phyloP scores from a whole-genome alignment of 2,888 invertebrate genomes.

The Ormyrus pomaceus region DNA sequence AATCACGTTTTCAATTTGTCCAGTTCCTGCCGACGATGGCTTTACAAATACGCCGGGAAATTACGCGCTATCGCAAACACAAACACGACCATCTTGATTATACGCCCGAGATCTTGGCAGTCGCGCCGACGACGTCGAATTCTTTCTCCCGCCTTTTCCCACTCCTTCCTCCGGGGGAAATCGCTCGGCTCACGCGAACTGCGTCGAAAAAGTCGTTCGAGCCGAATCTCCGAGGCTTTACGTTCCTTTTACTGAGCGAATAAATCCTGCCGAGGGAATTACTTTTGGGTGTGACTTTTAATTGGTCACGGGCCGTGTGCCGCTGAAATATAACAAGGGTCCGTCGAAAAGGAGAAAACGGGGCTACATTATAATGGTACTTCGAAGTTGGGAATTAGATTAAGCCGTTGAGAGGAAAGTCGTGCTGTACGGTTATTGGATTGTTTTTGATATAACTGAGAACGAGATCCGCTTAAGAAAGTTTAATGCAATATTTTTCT shows the following conservation, averaged over 20 bases:
- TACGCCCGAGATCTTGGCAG: not conserved
- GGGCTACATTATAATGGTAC: too few species aligned
- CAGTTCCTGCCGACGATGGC: conserved; percentile 30
- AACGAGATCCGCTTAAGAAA: too few species aligned
- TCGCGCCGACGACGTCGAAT: conserved; percentile 16
- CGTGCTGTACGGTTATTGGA: too few species aligned
- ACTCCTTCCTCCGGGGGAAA: not conserved
- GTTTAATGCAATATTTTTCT: too few species aligned
- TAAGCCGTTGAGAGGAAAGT: too few species aligned
- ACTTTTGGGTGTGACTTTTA: not conserved
- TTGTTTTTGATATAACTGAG: too few species aligned
- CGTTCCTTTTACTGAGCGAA: too few species aligned
- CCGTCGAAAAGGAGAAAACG: not conserved
- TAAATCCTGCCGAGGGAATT: too few species aligned
- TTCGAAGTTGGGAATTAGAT: too few species aligned
- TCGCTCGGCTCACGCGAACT: conserved; percentile 20
- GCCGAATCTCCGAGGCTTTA: too few species aligned
- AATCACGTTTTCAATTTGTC: conserved; percentile 41
- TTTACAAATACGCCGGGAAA: conserved; percentile 45
- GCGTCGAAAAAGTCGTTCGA: too few species aligned
- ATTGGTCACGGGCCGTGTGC: not conserved
- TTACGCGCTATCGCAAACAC: conserved; percentile 26
- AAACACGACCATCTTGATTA: conserved; percentile 34
- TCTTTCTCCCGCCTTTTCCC: not conserved
- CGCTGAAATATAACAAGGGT: not conserved